Evolutionary conservation across 2,113 vertebrate genomes (phyloP).

Genomic region (Dicaeum eximium): DNA sequence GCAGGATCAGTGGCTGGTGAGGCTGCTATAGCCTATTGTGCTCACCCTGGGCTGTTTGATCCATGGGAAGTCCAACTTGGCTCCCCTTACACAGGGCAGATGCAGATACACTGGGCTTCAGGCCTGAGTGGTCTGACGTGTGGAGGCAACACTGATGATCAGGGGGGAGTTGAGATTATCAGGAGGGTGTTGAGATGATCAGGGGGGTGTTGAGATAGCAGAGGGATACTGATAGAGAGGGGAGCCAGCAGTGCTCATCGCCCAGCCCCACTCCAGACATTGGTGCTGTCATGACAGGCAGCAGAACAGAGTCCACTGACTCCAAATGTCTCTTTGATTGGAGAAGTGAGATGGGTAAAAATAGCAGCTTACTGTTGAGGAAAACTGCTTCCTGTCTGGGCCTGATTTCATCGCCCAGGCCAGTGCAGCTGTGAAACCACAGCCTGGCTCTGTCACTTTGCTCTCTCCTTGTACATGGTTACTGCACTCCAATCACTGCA

Average conservation of each 20-base stretch:
- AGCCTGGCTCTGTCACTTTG: not conserved
- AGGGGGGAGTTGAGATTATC: not conserved
- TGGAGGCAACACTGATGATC: accelerated
- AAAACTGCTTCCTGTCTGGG: conserved; percentile 39
- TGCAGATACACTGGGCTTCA: not conserved
- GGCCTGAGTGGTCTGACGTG: not conserved
- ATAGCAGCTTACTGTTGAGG: conserved; percentile 50
- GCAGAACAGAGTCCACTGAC: not conserved
- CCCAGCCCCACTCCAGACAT: accelerated
- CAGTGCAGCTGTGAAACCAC: not conserved
- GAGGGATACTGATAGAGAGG: not conserved
- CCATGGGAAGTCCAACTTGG: not conserved
- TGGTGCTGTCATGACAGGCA: not conserved
- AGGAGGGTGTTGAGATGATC: not conserved
- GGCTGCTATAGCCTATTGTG: not conserved
- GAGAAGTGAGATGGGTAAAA: conserved; percentile 30
- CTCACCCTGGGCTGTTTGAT: accelerated
- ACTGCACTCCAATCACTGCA: not conserved
- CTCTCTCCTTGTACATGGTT: not conserved
- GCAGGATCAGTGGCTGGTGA: not conserved
- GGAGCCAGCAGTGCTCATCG: not conserved
- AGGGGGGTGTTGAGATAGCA: not conserved
- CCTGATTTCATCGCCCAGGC: not conserved
- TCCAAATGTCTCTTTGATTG: not conserved
- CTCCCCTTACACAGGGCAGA: not conserved